These are phyloP conservation scores for Eledona agricola DNA, from an alignment of 2,888 invertebrate species.

Conservation along the genomic window DNA sequence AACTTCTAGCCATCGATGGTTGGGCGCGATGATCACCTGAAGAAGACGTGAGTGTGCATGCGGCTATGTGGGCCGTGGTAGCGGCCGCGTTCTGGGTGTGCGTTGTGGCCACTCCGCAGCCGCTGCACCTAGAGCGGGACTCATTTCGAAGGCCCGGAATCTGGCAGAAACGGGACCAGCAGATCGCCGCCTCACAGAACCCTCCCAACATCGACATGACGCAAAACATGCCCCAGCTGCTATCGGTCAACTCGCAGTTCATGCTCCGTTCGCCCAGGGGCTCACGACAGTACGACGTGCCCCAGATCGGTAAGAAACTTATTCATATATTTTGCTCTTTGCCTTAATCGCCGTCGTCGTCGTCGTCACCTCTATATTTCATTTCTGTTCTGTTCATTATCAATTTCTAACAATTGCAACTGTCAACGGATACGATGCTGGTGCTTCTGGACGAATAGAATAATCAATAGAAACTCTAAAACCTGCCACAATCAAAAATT, in stretches of 20 bases:
- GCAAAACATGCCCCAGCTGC: conserved; percentile 60
- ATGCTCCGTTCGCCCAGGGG: conserved; percentile 81
- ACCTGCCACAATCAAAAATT: too few species aligned
- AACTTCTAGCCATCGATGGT: conserved; percentile 50
- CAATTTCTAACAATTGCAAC: too few species aligned
- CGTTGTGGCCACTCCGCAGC: conserved; percentile 61
- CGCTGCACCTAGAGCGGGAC: conserved; percentile 59
- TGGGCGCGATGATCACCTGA: conserved; percentile 58
- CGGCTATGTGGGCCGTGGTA: conserved; percentile 60
- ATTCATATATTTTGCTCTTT: too few species aligned
- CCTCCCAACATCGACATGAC: conserved; percentile 55
- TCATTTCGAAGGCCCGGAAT: conserved; percentile 54
- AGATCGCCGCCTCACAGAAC: conserved; percentile 17
- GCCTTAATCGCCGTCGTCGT: too few species aligned
- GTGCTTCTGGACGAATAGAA: too few species aligned
- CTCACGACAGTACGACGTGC: conserved; percentile 83
- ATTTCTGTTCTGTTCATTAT: too few species aligned
- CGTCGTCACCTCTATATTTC: too few species aligned
- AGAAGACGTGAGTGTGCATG: conserved; percentile 52
- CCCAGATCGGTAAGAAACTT: conserved; percentile 76
- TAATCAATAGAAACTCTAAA: too few species aligned
- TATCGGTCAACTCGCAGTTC: conserved; percentile 67
- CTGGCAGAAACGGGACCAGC: conserved; percentile 56
- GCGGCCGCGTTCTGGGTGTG: conserved; percentile 60
- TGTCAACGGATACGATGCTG: too few species aligned